phyloP scores from a whole-genome alignment of 2,113 vertebrate species.

The Phrynocephalus versicolor region DNA sequence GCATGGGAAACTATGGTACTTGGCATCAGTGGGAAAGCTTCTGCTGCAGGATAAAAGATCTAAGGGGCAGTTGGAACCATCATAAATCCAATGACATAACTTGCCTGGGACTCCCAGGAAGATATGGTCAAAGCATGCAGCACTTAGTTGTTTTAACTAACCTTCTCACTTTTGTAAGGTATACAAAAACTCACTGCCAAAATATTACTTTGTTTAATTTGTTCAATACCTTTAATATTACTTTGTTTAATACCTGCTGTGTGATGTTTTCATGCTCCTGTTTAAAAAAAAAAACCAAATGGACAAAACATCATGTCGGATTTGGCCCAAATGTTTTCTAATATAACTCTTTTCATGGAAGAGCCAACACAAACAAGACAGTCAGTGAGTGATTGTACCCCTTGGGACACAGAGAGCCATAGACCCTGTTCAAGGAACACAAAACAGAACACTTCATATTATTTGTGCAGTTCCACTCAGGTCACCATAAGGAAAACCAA shows the following conservation, averaged over 20 bases:
- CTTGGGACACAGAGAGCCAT: background rate
- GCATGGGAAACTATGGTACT: too few relatives aligned
- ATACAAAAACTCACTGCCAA: background rate
- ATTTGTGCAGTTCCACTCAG: conserved; percentile 1
- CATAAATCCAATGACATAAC: too few relatives aligned
- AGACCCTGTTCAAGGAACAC: background rate
- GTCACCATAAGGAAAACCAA: conserved; percentile 39
- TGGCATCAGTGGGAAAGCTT: too few relatives aligned
- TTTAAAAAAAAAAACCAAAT: background rate
- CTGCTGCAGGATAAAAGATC: too few relatives aligned
- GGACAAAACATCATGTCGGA: background rate
- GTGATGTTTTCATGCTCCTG: background rate
- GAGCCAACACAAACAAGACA: background rate
- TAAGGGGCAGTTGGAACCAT: too few relatives aligned
- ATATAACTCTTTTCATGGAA: conserved; percentile 1
- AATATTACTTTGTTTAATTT: background rate
- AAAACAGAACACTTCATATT: background rate
- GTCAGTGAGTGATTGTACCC: background rate
- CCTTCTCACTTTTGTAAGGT: too few relatives aligned
- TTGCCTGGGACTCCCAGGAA: too few relatives aligned
- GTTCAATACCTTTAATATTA: background rate
- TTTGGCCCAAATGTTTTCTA: background rate
- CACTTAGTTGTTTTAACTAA: too few relatives aligned
- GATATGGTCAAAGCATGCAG: too few relatives aligned
- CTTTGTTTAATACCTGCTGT: background rate